Evolutionary conservation across 2,888 invertebrate genomes (phyloP).

Genomic region (Cryptus viduatorius): DNA sequence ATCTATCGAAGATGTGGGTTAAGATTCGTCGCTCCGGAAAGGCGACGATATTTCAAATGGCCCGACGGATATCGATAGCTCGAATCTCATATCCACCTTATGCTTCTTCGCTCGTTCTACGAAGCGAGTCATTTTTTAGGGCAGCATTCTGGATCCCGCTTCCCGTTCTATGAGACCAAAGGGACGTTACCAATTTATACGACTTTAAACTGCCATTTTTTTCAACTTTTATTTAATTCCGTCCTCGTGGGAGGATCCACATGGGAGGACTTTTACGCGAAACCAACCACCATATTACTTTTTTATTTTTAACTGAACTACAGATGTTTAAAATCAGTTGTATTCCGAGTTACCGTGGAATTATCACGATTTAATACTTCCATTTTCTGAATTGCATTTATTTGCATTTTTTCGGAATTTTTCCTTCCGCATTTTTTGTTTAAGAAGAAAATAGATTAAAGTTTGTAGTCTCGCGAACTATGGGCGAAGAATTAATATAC

Average conservation of each 20-base stretch:
- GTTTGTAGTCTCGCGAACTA: not conserved
- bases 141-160: not conserved
- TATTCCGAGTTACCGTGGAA: not conserved
- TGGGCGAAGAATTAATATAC: not conserved
- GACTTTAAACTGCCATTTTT: not conserved
- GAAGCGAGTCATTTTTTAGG: not conserved
- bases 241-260: not conserved
- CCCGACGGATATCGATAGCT: conserved; percentile 27
- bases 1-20: conserved; percentile 62
- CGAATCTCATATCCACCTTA: not conserved
- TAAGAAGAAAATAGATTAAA: not conserved
- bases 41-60: conserved; percentile 50
- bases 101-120: conserved; percentile 21
- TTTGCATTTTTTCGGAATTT: not conserved
- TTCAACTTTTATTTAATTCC: not conserved
- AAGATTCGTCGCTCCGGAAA: conserved; percentile 65
- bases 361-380: not conserved
- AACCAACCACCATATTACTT: not conserved
- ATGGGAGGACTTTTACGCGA: not conserved
- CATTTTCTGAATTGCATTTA: no score
- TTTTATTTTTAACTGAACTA: not conserved
- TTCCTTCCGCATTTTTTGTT: not conserved
- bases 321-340: no score
- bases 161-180: not conserved
- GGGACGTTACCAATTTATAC: not conserved